Conservation (phyloP, 2,113 vertebrate genomes). For the Erythrocercus mccallii region DNA sequence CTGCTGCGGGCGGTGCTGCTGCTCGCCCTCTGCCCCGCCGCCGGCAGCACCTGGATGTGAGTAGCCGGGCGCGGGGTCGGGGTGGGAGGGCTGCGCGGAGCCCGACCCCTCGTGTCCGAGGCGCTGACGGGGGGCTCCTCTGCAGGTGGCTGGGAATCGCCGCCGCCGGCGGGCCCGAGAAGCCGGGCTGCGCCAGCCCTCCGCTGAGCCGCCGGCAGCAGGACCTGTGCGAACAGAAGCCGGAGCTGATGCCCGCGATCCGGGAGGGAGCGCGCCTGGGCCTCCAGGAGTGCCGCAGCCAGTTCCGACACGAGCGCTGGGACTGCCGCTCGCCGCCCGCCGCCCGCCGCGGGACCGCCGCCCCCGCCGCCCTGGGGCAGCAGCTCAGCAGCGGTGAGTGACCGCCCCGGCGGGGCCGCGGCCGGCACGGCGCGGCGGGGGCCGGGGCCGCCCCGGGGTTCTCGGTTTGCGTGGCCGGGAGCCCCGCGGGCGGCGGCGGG, state of each 20-base stretch:
- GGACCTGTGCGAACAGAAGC: constrained; percentile 85
- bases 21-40: constrained; percentile 74
- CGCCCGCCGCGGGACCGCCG: neutral
- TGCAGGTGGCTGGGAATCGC: constrained; percentile 89
- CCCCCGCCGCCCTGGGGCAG: constrained; percentile 72
- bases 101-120: neutral
- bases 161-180: constrained; percentile 78
- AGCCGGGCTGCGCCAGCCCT: constrained; percentile 76
- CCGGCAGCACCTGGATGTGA: constrained; percentile 88
- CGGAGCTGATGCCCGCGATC: constrained; percentile 85
- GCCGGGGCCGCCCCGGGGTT: neutral
- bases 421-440: no score
- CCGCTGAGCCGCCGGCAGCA: constrained; percentile 82
- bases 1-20: constrained; percentile 76
- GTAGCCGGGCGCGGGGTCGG: constrained; percentile 45
- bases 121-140: neutral
- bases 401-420: neutral
- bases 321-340: constrained; percentile 77
- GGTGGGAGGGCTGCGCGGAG: neutral
- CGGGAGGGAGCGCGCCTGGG: constrained; percentile 86
- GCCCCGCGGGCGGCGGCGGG: neutral
- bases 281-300: constrained; percentile 85
- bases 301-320: constrained; percentile 93
- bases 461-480: neutral
- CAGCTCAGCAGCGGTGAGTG: constrained; percentile 84